Evolutionary conservation across 2,888 invertebrate genomes (phyloP).

Genomic region (Pterostichus niger): DNA sequence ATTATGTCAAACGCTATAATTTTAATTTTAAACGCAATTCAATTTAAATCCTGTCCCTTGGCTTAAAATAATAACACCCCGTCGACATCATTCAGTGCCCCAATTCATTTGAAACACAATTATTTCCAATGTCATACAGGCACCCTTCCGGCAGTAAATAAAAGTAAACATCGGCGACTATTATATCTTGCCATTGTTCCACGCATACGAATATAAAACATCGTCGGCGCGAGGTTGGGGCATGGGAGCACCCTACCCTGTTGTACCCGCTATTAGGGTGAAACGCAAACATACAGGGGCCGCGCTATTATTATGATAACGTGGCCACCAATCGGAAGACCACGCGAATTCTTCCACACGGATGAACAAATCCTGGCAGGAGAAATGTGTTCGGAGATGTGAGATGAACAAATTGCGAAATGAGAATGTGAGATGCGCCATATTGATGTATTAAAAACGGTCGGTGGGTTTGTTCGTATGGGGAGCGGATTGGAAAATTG

Average conservation of each 20-base stretch:
- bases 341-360: constrained; percentile 74
- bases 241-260: constrained; percentile 5
- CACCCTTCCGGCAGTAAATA: constrained; percentile 43
- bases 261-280: constrained; percentile 21
- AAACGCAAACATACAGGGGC: constrained; percentile 47
- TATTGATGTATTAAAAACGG: constrained; percentile 28
- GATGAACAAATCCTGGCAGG: constrained; percentile 71
- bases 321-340: constrained; percentile 73
- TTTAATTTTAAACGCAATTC: constrained; percentile 41
- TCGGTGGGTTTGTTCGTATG: neutral
- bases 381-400: neutral
- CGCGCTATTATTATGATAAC: constrained; percentile 75
- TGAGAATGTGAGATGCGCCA: constrained; percentile 50
- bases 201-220: constrained; percentile 30
- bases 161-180: constrained; percentile 57
- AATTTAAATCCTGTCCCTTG: constrained; percentile 32
- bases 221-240: neutral
- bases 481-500: neutral
- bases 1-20: neutral
- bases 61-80: constrained; percentile 53
- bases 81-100: constrained; percentile 51
- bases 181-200: constrained; percentile 53
- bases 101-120: constrained; percentile 56
- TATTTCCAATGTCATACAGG: constrained; percentile 54
- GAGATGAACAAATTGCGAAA: constrained; percentile 33